Conservation (phyloP, 2,113 vertebrate genomes). For the Pomatostomus ruficeps region DNA sequence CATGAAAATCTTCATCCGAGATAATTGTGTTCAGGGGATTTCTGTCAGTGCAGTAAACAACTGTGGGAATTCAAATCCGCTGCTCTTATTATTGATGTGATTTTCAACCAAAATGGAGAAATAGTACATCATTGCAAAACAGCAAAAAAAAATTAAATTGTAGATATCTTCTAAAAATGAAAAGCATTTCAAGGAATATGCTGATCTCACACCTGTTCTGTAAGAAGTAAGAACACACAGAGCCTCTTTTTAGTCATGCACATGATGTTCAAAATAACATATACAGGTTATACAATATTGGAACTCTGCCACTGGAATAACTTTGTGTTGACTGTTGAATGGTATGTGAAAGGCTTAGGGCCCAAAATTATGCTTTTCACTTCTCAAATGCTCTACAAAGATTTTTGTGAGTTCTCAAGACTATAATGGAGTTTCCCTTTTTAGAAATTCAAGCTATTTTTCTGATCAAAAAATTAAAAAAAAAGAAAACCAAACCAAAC, state of each 20-base stretch:
- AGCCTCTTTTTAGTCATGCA: background rate
- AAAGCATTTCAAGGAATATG: background rate
- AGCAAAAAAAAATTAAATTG: background rate
- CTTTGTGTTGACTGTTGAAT: background rate
- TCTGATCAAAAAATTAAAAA: background rate
- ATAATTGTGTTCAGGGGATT: slow-evolving; percentile 29
- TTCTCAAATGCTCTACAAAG: background rate
- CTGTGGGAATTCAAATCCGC: background rate
- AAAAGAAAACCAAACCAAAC: background rate
- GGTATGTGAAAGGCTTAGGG: background rate
- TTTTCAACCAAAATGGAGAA: slow-evolving; percentile 4
- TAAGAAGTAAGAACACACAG: background rate
- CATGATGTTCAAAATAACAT: background rate
- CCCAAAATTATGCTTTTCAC: background rate
- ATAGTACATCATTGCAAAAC: background rate
- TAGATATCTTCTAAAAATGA: background rate
- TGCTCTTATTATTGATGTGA: background rate
- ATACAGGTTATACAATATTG: background rate
- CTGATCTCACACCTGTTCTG: background rate
- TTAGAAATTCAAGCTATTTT: background rate
- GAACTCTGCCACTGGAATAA: background rate
- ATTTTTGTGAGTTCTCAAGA: background rate
- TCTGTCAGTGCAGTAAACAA: slow-evolving; percentile 44
- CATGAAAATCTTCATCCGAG: slow-evolving; percentile 13
- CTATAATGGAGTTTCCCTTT: background rate